Conservation (phyloP, 2,888 invertebrate species). For the Ophion slaviceki region DNA sequence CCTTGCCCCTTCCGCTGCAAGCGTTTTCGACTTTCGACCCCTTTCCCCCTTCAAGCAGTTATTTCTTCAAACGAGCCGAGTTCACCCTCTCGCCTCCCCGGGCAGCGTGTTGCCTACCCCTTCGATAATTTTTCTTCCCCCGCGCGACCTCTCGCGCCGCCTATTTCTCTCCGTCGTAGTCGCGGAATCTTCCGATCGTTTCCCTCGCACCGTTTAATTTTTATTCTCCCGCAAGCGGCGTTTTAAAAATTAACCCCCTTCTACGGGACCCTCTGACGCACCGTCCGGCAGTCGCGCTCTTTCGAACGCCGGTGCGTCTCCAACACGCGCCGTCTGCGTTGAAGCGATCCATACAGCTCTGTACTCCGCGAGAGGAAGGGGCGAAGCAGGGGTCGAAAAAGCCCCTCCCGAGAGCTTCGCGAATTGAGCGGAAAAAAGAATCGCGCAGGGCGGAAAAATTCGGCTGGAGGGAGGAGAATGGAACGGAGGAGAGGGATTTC, state of each 20-base stretch:
- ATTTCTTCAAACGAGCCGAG: slow-evolving; percentile 67
- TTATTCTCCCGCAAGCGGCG: slow-evolving; percentile 81
- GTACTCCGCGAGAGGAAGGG: slow-evolving; percentile 59
- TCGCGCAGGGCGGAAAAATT: slow-evolving; percentile 59
- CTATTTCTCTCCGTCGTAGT: slow-evolving; percentile 33
- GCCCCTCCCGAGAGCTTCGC: slow-evolving; percentile 61
- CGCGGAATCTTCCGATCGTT: slow-evolving; percentile 59
- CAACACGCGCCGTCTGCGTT: slow-evolving; percentile 49
- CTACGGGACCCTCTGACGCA: slow-evolving; percentile 45
- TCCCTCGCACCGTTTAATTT: slow-evolving; percentile 76
- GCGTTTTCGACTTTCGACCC: neutral
- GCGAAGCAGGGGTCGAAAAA: slow-evolving; percentile 57
- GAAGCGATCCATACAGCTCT: slow-evolving; percentile 33
- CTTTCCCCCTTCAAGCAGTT: slow-evolving; percentile 63
- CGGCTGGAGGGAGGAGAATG: slow-evolving; percentile 53
- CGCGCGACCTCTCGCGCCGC: neutral
- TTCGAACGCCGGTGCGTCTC: slow-evolving; percentile 28
- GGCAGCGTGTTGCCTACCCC: slow-evolving; percentile 18
- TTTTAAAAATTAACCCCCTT: slow-evolving; percentile 81
- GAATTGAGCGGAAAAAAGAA: slow-evolving; percentile 50
- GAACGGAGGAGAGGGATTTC: slow-evolving; percentile 59
- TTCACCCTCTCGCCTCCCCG: slow-evolving; percentile 49
- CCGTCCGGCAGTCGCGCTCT: slow-evolving; percentile 16
- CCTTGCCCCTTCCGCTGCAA: neutral
- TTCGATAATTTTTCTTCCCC: slow-evolving; percentile 46